phyloP scores from a whole-genome alignment of 2,797 vertebrate genomes.

The Chaetophractus vellerosus region DNA sequence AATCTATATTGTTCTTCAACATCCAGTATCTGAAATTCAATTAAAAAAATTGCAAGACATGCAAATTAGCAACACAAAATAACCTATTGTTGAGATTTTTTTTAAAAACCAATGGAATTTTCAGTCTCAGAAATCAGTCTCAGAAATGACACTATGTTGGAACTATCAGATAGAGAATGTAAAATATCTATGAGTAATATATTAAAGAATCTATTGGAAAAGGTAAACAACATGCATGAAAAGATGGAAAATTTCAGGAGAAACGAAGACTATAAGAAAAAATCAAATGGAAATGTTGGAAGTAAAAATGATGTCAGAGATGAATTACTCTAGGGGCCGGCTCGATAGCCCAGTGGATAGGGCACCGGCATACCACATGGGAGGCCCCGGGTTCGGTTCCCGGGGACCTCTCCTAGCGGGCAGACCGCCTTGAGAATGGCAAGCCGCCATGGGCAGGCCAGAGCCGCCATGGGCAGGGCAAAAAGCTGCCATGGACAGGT shows the following conservation, averaged over 20 bases:
- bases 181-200: conserved; percentile 27
- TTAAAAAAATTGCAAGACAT: conserved; percentile 41
- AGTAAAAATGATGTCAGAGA: conserved; percentile 25
- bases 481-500: no score
- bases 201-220: conserved; percentile 43
- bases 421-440: no score
- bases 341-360: no score
- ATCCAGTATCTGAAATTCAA: neutral
- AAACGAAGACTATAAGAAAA: conserved; percentile 33
- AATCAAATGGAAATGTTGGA: conserved; percentile 52
- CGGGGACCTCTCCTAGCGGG: no score
- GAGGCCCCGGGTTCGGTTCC: no score
- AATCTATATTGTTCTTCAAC: neutral
- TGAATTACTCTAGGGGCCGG: neutral
- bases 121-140: conserved; percentile 47
- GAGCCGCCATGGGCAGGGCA: no score
- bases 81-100: neutral
- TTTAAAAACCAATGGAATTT: conserved; percentile 23
- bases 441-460: no score
- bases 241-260: conserved; percentile 3
- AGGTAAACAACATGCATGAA: conserved; percentile 28
- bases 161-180: neutral
- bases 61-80: conserved; percentile 3
- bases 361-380: no score
- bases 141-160: neutral